These are phyloP conservation scores for Stictonetta naevosa DNA, from an alignment of 2,113 vertebrate genomes.

Conservation along the genomic window DNA sequence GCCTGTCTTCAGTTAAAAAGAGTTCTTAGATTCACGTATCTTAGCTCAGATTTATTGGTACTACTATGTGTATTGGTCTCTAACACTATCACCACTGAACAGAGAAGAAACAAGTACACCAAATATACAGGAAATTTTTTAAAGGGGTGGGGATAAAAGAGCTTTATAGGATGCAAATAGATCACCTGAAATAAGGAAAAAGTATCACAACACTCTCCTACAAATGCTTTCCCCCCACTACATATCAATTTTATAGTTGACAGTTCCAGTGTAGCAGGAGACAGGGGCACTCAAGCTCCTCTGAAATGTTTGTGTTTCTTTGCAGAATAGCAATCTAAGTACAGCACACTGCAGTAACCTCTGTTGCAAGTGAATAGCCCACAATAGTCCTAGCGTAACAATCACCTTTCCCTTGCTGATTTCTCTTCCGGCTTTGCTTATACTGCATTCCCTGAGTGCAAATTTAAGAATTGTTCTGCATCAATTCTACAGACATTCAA, in stretches of 20 bases:
- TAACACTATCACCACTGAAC: not conserved
- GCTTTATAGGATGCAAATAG: not conserved
- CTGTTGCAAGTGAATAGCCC: not conserved
- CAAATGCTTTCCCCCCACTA: fast-evolving
- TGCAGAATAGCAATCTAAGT: not conserved
- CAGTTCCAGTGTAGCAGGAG: not conserved
- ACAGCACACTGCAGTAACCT: not conserved
- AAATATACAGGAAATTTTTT: not conserved
- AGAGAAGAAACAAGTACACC: not conserved
- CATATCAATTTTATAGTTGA: not conserved
- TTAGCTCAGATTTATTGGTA: not conserved
- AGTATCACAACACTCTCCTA: not conserved
- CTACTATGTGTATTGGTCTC: not conserved
- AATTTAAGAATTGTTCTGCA: not conserved
- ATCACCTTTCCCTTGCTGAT: not conserved
- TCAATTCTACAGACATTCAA: not conserved
- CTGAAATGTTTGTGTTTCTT: not conserved
- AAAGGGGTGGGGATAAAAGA: not conserved
- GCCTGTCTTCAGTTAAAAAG: not conserved
- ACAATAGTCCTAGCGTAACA: not conserved
- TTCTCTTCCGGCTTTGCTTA: not conserved
- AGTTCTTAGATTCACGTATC: not conserved
- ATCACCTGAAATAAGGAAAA: not conserved
- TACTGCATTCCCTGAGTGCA: too few species aligned
- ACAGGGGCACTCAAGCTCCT: not conserved